Base-by-base conservation (phyloP, 2,113 vertebrate species). In the Engystomops pustulosus region DNA sequence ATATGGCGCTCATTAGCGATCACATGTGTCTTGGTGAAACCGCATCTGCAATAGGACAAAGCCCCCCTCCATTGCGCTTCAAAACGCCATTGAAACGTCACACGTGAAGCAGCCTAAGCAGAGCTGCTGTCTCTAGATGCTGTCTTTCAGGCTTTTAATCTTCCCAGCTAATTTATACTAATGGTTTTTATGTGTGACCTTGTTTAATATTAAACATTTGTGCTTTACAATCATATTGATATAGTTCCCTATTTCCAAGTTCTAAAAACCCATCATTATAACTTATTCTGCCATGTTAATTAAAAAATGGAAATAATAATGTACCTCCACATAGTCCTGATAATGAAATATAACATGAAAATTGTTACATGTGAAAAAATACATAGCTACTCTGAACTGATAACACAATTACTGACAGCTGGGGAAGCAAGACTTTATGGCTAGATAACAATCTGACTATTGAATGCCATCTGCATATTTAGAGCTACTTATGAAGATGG, bases 381-480 rank as follows among this genome's bases (percentile, higher is more conserved):
- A 20, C 71, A 68, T 58, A 72, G 27, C 5, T 86, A 75, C 62
- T 67, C 11, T 44, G 12, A 83, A 49, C 68, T 86, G 74, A 86
- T 15, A 51, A 71, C 51, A 67, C 85, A 86, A 74, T 8, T 36
- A 67, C 51, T 87, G 85, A 87, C 85, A 89, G 86, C 58, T 86
- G 75, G 38, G 38, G 80, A 84, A 86, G 74, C 60, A 62, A 68
- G 47, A 18, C 78, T 86, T 88, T 84, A 86, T 87, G 68, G n/a
- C 75, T 87, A 74, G 86, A 49, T 85, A 87, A 68, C 55, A 85
- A 44, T 70, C 83, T 80, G 75, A 86, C 58, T 87, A 49, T 41
- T 34, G 84, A 76, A 49, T 0, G 75, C 74, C 68, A 87, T 87
- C 81, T 87, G 85, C 75, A 68, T 87, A 79, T 85, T 86, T 88